Percentiles rank a stretch among this genome's conserved stretches.
Conservation (phyloP, 2,113 vertebrate genomes). For the Anhinga rufa region DNA sequence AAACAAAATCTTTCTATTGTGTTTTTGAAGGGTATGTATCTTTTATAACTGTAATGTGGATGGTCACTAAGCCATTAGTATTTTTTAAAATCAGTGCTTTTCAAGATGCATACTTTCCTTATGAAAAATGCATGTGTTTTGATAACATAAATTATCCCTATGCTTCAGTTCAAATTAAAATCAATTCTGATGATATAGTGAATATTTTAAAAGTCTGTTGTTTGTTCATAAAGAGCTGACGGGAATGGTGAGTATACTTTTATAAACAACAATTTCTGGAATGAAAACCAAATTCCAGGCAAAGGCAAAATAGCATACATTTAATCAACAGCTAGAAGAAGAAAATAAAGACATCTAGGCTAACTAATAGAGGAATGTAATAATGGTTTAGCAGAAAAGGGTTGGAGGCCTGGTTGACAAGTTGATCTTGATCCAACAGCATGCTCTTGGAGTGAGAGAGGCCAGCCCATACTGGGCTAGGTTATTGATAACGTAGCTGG, state of each 20-base stretch:
- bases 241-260: background rate
- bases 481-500: accelerated
- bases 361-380: background rate
- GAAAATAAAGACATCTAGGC: background rate
- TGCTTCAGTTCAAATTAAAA: background rate
- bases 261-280: background rate
- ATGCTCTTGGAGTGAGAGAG: background rate
- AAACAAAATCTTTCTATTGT: background rate
- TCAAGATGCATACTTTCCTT: background rate
- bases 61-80: background rate
- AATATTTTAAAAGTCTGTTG: background rate
- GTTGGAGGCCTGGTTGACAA: background rate
- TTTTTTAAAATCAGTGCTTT: background rate
- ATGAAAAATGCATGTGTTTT: constrained; percentile 1
- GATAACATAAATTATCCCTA: background rate
- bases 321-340: background rate
- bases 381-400: background rate
- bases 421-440: background rate
- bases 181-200: background rate
- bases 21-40: background rate
- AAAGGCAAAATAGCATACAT: background rate
- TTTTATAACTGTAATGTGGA: background rate
- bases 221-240: background rate
- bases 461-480: background rate
- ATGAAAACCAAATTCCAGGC: background rate